Evolutionary conservation across 2,888 invertebrate species (phyloP), one percentile per base, ranked within the genome.

Genomic region (Trilocha varians): DNA sequence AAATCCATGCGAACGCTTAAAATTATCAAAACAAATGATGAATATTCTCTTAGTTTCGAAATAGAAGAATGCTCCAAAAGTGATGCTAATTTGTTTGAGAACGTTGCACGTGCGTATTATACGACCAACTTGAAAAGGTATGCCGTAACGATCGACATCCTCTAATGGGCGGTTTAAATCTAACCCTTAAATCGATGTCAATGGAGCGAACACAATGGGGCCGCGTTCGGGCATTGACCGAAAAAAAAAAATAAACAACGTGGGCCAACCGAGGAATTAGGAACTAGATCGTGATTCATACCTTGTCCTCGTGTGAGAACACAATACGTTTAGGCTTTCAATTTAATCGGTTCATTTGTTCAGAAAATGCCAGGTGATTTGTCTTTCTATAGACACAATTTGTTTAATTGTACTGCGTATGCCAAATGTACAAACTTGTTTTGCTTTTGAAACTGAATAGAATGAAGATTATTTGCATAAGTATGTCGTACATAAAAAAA

Each of bases 181-280:
- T 72, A 73, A 77, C 75, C 77, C 76, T 69, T 73, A 63, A 59
- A 78, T 74, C 59, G 74, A 73, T 78, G 76, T 80, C 78, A 80
- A 75, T 78, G 69, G 77, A 76, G 60, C 70, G 66, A 46, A 53
- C 57, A 73, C 70, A 73, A 72, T 71, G 66, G 65, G 69, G 65
- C 67, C 67, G 68, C 49, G 51, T 50, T 53, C 78, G 82, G 78
- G 65, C 79, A 68, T 79, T 82, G 79, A 83, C 82, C 78, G 78
- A 74, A 74, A 74, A 79, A 75, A 80, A 79, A 74, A 66, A 70
- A 73, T n/a, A 75, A 61, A 64, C 52, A 59, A 67, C 61, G 64
- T 61, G 54, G 61, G 59, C 59, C 59, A 53, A 59, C 62, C 57
- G 59, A 71, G 70, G 69, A 70, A 72, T 72, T 64, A 60, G 65